These are phyloP conservation scores for Clarias macrocephalus DNA, from an alignment of 2,113 vertebrate species.

Conservation along the genomic window DNA sequence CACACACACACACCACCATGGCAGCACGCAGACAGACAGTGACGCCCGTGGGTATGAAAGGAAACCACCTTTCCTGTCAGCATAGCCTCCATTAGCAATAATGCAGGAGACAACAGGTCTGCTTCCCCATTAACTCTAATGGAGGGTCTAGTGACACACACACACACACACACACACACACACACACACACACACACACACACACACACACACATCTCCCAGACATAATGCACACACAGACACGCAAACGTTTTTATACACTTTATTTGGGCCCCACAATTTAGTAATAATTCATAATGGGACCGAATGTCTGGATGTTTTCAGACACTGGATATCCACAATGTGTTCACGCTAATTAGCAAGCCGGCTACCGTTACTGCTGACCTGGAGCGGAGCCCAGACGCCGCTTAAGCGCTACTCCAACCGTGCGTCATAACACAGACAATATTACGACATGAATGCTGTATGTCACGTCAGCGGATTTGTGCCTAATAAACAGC, in stretches of 20 bases:
- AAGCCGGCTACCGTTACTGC: background rate
- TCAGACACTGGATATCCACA: conserved; percentile 40
- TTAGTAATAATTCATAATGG: conserved; percentile 49
- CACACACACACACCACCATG: conserved; percentile 21
- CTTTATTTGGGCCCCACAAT: conserved; percentile 45
- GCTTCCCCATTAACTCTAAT: conserved; percentile 60
- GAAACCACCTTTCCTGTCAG: conserved; percentile 63
- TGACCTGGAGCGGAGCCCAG: conserved; percentile 4
- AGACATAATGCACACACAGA: conserved; percentile 25
- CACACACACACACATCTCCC: conserved; percentile 33
- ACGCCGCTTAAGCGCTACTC: background rate
- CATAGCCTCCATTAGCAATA: conserved; percentile 62
- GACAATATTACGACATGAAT: background rate
- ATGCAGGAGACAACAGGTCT: conserved; percentile 62
- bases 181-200: conserved; percentile 41
- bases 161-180: conserved; percentile 38
- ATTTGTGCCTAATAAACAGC: background rate
- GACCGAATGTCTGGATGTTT: conserved; percentile 38
- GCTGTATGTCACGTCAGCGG: background rate
- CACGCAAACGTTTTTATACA: conserved; percentile 33
- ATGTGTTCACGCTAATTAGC: conserved; percentile 27
- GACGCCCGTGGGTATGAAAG: conserved; percentile 53
- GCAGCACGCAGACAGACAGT: conserved; percentile 35
- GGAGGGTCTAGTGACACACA: conserved; percentile 52
- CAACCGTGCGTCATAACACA: conserved; percentile 4